A percentile compares a stretch with the other conserved stretches of the same genome.
These are phyloP conservation scores for Prunella strophiata DNA, from an alignment of 2,797 vertebrate genomes.

Conservation along the genomic window DNA sequence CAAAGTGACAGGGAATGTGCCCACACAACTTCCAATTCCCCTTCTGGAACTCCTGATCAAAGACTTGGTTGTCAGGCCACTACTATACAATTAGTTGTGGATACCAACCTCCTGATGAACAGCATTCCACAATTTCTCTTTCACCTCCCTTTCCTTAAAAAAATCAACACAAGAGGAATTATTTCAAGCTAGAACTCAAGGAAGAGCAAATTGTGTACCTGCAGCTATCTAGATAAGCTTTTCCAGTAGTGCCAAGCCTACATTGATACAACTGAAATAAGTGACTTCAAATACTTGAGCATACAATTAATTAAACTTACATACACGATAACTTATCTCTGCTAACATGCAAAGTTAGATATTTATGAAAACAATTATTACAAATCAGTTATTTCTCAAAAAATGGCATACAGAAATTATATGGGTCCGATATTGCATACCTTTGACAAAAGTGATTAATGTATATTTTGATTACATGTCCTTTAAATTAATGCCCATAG, in stretches of 20 bases:
- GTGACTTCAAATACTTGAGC: background rate
- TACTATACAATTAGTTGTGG: background rate
- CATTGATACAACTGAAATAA: background rate
- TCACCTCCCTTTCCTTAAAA: background rate
- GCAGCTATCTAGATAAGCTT: background rate
- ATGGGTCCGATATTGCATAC: background rate
- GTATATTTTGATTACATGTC: background rate
- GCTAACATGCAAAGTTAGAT: background rate
- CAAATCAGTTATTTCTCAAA: background rate
- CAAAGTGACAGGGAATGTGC: background rate
- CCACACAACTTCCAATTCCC: background rate
- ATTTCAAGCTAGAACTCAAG: background rate
- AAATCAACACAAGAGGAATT: background rate
- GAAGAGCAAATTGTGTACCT: background rate
- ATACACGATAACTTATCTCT: background rate
- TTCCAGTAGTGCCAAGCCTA: background rate
- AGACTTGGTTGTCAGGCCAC: background rate
- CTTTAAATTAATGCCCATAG: background rate
- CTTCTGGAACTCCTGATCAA: background rate
- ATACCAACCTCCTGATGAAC: background rate
- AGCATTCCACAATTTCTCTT: background rate
- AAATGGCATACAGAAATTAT: background rate
- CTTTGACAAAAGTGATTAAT: background rate
- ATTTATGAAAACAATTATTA: background rate
- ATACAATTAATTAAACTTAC: background rate